Base-by-base conservation (phyloP, 2,113 vertebrate genomes). In the Varanus komodoensis region DNA sequence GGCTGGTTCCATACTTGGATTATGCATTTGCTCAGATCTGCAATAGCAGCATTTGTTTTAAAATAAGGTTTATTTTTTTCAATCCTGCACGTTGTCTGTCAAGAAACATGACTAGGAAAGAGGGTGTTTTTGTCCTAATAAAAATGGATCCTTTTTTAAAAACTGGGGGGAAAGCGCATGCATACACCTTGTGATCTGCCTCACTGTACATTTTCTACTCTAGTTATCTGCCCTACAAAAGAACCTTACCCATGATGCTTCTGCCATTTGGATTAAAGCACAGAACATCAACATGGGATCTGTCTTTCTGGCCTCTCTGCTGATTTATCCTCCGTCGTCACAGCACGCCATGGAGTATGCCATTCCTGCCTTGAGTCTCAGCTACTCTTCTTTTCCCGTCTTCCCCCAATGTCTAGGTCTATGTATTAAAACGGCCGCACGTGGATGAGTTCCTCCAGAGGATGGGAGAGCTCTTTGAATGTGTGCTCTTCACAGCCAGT, bases 381-480 rank as follows among this genome's bases (percentile, higher is more conserved):
- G 32, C 27, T 34, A 14, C 48, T 38, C 0, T 75, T 25, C 44
- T 64, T 87, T 61, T n/a, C 27, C 75, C 25, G 34, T 52, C 82
- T 80, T 29, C 61, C 48, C 25, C 48, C 25, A 54, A 90, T 34
- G 94, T 96, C 75, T 97, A 99, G 99, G 99, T 99, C 86, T 99
- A 99, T 1, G 99, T 99, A 91, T 96, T 99, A 93, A 99, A 99
- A 94, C 98, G 99, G 94, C 99, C 99, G 9, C 98, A 99, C 0
- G 99, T 99, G 95, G 99, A 99, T 4, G 98, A 98, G 95, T 99
- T 99, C 95, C 98, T 99, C 71, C 99, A 99, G 96, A 98, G 98
- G 96, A 99, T 99, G 99, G 99, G 99, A 87, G 98, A 99, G 96
- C 97, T 99, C 92, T 99, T 98, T 50, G 99, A 99, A 95, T 99